Percentiles rank a stretch among this genome's conserved stretches.
Conservation (phyloP, 2,888 invertebrate species). For the Trissolcus japonicus region DNA sequence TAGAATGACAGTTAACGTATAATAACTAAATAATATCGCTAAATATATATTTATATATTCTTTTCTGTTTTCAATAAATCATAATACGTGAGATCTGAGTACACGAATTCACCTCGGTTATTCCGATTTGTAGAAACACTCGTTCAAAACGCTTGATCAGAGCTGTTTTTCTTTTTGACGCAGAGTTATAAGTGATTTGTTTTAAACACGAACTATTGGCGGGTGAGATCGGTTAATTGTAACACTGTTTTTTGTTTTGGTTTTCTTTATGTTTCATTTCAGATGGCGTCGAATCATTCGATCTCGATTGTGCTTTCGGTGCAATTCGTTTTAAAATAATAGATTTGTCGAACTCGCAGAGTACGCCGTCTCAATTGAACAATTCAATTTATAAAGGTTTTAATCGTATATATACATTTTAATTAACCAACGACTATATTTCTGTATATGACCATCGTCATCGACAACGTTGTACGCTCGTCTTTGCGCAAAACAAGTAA, state of each 20-base stretch:
- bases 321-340: slow-evolving; percentile 29
- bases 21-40: slow-evolving; percentile 63
- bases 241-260: neutral
- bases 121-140: slow-evolving; percentile 62
- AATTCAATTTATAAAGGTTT: slow-evolving; percentile 44
- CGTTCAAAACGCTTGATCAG: slow-evolving; percentile 59
- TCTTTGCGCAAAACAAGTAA: slow-evolving; percentile 51
- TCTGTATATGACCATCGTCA: slow-evolving; percentile 49
- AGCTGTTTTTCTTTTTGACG: slow-evolving; percentile 46
- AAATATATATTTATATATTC: slow-evolving; percentile 57
- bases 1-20: slow-evolving; percentile 66
- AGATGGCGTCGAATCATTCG: slow-evolving; percentile 11
- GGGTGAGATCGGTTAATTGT: slow-evolving; percentile 37
- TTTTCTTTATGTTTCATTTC: slow-evolving; percentile 4
- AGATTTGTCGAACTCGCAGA: slow-evolving; percentile 27
- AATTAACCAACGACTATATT: slow-evolving; percentile 44
- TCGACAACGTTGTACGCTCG: slow-evolving; percentile 44
- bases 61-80: slow-evolving; percentile 58
- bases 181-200: slow-evolving; percentile 28
- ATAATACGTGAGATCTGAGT: slow-evolving; percentile 72
- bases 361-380: slow-evolving; percentile 38
- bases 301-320: slow-evolving; percentile 39
- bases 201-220: slow-evolving; percentile 41
- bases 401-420: slow-evolving; percentile 42
- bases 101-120: slow-evolving; percentile 70